Base-by-base conservation (phyloP, 2,113 vertebrate species). In the Engraulis encrasicolus region DNA sequence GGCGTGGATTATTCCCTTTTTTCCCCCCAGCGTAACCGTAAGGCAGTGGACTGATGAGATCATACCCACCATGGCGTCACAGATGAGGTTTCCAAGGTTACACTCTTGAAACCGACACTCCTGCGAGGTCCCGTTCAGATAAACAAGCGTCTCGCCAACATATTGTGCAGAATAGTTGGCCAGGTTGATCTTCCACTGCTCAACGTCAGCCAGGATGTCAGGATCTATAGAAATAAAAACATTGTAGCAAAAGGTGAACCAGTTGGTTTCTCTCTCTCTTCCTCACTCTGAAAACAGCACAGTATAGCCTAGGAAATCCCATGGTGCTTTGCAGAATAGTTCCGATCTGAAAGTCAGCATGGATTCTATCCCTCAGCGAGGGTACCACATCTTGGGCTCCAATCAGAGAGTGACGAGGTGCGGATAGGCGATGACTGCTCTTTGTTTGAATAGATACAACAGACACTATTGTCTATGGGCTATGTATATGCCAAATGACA, bases 61-160 rank as follows among this genome's bases (percentile, higher is more conserved):
- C 49, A 18, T 71, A 81, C 94, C 95, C 86, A 99, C 97, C 97
- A 95, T 92, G 78, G 97, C 97, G 40, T 99, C 98, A 50, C 97
- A 99, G 80, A 99, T 97, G 71, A 99, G 85, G 89, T 99, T 99
- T 23, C 98, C 98, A 93, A 99, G 92, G 91, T 99, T 99, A 79
- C 98, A 99, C 71, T 99, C 98, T 0, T 85, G 88, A 86, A 95
- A 96, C 6, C 98, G 96, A 80, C 98, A 99, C 0, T 95, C 93
- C n/a, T 95, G 83, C 38, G 83, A 91, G 0, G 95, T 94, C 0
- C 97, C 98, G 2, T 98, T 95, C 84, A 99, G 92, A 85, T 96
- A 98, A 19, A 99, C 98, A 37, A 96, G 89, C 0, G 98, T 99
- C 90, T 84, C 90, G 15, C 98, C 98, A 79, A 99, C 86, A 84